phyloP scores from a whole-genome alignment of 2,113 vertebrate species.

The Numenius arquata region DNA sequence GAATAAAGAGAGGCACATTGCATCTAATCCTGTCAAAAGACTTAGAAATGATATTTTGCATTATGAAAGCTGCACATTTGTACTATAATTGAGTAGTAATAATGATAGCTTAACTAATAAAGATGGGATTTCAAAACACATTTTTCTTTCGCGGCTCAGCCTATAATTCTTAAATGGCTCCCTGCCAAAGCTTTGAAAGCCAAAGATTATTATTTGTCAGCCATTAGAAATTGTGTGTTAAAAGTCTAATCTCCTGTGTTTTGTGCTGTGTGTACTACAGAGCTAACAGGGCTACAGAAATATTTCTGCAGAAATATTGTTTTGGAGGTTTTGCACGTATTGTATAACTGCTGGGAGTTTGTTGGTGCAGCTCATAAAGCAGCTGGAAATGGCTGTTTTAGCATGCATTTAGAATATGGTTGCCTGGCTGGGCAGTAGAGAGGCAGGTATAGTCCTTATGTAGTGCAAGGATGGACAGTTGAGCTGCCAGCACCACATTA shows the following conservation, averaged over 20 bases:
- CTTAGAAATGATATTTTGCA: neutral
- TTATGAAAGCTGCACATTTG: slow-evolving; percentile 23
- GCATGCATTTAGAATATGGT: neutral
- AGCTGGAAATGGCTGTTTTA: neutral
- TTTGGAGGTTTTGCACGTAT: neutral
- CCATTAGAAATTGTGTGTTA: slow-evolving; percentile 10
- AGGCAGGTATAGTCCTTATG: neutral
- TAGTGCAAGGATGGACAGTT: neutral
- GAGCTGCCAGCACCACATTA: neutral
- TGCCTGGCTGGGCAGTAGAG: neutral
- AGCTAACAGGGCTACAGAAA: neutral
- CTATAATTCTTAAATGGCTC: slow-evolving; percentile 40
- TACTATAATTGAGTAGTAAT: neutral
- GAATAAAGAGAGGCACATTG: neutral
- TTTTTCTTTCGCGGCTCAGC: neutral
- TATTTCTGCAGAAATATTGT: neutral
- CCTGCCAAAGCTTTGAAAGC: slow-evolving; percentile 26
- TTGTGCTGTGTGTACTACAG: neutral
- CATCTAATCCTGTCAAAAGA: neutral
- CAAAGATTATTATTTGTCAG: slow-evolving; percentile 19
- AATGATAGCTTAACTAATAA: slow-evolving; percentile 27
- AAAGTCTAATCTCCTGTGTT: slow-evolving; percentile 9
- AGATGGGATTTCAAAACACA: slow-evolving; percentile 18
- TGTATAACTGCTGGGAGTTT: neutral
- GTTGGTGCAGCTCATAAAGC: neutral